These are phyloP conservation scores for Pituophis catenifer DNA, from an alignment of 2,113 vertebrate species.

Conservation along the genomic window DNA sequence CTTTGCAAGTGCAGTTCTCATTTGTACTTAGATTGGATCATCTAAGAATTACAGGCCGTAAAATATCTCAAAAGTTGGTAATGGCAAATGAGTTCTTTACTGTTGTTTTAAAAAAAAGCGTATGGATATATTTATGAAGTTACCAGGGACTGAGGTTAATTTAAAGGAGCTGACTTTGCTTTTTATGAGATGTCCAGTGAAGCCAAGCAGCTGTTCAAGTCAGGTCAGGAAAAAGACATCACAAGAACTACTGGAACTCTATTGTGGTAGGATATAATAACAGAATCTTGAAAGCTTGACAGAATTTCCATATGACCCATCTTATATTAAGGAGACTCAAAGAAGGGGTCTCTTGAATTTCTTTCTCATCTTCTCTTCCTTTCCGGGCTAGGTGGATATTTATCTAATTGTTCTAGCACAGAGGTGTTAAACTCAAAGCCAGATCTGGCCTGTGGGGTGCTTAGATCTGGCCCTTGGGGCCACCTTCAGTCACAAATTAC, in stretches of 20 bases:
- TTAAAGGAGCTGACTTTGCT: not conserved
- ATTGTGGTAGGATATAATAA: not conserved
- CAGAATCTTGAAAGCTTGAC: not conserved
- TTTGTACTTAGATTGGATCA: too few relatives aligned
- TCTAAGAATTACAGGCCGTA: too few relatives aligned
- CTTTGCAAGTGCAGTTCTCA: too few relatives aligned
- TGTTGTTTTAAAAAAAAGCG: not conserved
- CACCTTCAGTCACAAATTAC: not conserved
- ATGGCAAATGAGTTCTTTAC: too few relatives aligned
- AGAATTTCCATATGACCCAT: not conserved
- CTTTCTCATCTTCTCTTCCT: not conserved
- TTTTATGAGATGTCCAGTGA: not conserved
- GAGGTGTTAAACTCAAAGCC: too few relatives aligned
- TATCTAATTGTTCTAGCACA: not conserved
- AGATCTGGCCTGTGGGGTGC: too few relatives aligned
- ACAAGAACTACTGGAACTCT: not conserved
- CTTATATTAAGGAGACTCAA: not conserved
- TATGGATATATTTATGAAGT: not conserved
- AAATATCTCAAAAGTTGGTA: too few relatives aligned
- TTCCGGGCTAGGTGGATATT: not conserved
- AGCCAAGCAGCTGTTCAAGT: not conserved
- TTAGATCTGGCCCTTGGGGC: too few relatives aligned
- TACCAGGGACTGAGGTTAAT: not conserved
- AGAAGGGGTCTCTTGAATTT: not conserved
- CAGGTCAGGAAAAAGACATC: not conserved